phyloP scores from a whole-genome alignment of 2,797 vertebrate species.

The Sciurus carolinensis region DNA sequence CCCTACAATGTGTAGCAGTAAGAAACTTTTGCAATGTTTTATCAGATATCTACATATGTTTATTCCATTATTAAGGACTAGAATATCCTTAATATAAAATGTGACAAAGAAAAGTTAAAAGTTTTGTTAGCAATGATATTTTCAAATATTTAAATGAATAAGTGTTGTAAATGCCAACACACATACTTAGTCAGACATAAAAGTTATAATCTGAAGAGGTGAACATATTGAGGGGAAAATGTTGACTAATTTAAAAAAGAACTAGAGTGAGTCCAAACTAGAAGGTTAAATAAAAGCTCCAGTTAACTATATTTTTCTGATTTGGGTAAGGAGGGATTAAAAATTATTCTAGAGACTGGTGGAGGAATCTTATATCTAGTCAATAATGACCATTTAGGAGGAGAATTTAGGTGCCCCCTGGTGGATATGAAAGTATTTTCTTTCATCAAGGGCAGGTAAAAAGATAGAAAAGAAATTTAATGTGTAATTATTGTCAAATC shows the following conservation, averaged over 20 bases:
- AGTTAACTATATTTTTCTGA: conserved; percentile 7
- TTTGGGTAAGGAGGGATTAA: not conserved
- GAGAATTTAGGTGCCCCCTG: not conserved
- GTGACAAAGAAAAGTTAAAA: conserved; percentile 19
- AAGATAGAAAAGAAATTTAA: conserved; percentile 17
- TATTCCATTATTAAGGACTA: not conserved
- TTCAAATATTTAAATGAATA: conserved; percentile 40
- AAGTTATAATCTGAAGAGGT: not conserved
- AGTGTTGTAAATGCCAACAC: not conserved
- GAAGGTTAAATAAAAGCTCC: conserved; percentile 36
- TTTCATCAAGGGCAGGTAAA: not conserved
- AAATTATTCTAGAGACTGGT: not conserved
- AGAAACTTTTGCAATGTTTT: not conserved
- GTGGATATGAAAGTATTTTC: conserved; percentile 1
- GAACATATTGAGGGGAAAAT: conserved; percentile 6
- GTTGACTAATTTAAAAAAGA: not conserved
- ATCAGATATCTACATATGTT: not conserved
- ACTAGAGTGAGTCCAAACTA: not conserved
- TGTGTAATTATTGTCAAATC: not conserved
- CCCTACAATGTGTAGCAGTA: not conserved
- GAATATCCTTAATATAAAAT: conserved; percentile 21
- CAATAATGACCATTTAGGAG: conserved; percentile 9
- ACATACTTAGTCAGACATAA: not conserved
- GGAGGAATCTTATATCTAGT: not conserved
- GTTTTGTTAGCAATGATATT: not conserved